phyloP scores from a whole-genome alignment of 2,113 vertebrate species.

The Prinia subflava region DNA sequence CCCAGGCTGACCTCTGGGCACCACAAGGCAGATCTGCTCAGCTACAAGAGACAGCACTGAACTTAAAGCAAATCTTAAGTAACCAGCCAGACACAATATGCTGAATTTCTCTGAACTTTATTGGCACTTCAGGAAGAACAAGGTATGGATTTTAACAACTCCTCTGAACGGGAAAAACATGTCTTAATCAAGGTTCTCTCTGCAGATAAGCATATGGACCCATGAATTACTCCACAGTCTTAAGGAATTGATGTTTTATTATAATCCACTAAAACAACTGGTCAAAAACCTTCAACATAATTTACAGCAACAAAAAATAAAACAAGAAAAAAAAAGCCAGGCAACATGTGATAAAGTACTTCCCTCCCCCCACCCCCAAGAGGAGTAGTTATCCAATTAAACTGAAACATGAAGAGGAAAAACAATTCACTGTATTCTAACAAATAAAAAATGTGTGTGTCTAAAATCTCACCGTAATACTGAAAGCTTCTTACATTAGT shows the following conservation, averaged over 20 bases:
- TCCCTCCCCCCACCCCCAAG: background rate
- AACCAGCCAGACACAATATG: slow-evolving; percentile 39
- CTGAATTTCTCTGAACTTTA: slow-evolving; percentile 75
- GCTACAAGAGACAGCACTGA: background rate
- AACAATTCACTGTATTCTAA: slow-evolving; percentile 54
- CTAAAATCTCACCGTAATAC: slow-evolving; percentile 74
- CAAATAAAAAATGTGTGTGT: slow-evolving; percentile 67
- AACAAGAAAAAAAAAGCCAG: slow-evolving; percentile 32
- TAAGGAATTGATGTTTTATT: slow-evolving; percentile 34
- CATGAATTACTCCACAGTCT: slow-evolving; percentile 4
- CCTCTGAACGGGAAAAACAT: slow-evolving; percentile 41
- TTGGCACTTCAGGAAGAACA: slow-evolving; percentile 77
- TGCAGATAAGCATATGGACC: background rate
- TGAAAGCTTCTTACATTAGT: slow-evolving; percentile 77
- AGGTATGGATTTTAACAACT: slow-evolving; percentile 64
- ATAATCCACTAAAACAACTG: slow-evolving; percentile 34
- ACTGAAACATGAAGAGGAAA: slow-evolving; percentile 31
- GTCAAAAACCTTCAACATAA: slow-evolving; percentile 63
- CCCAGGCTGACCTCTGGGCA: background rate
- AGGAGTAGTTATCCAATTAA: slow-evolving; percentile 37
- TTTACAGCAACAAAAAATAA: slow-evolving; percentile 71
- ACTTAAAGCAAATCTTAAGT: background rate
- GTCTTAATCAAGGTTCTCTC: slow-evolving; percentile 31
- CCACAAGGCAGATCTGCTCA: background rate
- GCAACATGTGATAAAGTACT: slow-evolving; percentile 28